These are phyloP conservation scores for Balaenoptera acutorostrata DNA, from an alignment of 2,113 vertebrate genomes.

Conservation along the genomic window DNA sequence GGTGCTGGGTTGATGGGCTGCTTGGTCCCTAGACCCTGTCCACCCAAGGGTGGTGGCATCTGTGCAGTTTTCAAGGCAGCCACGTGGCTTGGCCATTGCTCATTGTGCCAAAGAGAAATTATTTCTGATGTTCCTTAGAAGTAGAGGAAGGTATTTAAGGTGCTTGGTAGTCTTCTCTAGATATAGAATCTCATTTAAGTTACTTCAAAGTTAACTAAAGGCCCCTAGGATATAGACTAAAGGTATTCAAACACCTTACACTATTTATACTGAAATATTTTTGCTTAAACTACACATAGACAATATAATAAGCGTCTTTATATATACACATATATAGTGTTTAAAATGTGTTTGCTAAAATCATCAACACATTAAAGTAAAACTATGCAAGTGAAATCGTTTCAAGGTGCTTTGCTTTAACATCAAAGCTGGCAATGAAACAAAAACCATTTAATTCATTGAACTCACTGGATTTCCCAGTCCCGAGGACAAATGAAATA, in stretches of 20 bases:
- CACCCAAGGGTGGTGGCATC: neutral
- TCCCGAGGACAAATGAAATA: neutral
- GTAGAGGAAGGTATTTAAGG: neutral
- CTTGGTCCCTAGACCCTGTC: fast-evolving
- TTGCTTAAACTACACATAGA: neutral
- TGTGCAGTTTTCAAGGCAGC: neutral
- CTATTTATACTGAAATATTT: neutral
- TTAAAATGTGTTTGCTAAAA: neutral
- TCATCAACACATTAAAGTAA: neutral
- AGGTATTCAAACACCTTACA: neutral
- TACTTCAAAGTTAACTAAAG: neutral
- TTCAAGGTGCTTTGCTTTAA: neutral
- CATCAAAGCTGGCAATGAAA: neutral
- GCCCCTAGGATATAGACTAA: neutral
- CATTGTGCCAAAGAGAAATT: neutral
- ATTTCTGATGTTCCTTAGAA: neutral
- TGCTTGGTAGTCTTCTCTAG: neutral
- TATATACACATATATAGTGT: neutral
- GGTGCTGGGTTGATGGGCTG: fast-evolving
- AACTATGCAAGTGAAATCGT: neutral
- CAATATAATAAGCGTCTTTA: neutral
- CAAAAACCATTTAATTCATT: neutral
- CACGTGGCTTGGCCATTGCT: neutral
- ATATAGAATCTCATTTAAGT: neutral
- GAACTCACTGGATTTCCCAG: neutral